Conservation (phyloP, 64 coral and sea anemone genomes). For the Hydrozoanthus tunicans region DNA sequence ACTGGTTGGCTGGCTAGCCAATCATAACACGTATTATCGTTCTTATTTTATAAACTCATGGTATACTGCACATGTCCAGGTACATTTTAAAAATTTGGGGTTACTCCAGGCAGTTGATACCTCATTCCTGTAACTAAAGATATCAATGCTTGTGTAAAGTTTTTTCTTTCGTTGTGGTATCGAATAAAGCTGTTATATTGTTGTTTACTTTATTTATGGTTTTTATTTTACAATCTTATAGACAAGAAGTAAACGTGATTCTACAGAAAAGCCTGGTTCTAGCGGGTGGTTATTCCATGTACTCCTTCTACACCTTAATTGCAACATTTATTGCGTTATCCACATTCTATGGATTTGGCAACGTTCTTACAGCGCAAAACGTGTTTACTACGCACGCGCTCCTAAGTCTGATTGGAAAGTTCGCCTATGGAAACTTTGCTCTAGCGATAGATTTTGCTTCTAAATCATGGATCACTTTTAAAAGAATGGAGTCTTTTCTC, state of each 20-base stretch:
- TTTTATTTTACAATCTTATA: neutral
- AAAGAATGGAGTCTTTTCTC: constrained; percentile 44
- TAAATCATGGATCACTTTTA: constrained; percentile 53
- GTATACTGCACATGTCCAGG: no score
- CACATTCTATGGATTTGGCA: constrained; percentile 10
- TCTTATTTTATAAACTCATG: no score
- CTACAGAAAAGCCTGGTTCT: constrained; percentile 40
- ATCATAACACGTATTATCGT: no score
- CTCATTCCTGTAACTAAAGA: no score
- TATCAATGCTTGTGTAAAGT: no score
- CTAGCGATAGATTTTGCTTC: constrained; percentile 40
- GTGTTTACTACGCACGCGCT: constrained; percentile 46
- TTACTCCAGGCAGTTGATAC: no score
- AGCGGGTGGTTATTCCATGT: constrained; percentile 38
- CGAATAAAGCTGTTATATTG: no score
- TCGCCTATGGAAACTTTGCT: constrained; percentile 48
- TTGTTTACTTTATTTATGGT: neutral
- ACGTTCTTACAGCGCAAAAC: constrained; percentile 32
- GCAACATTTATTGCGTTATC: constrained; percentile 35
- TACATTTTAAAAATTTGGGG: no score
- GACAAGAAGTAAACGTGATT: constrained; percentile 47
- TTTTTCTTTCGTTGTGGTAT: no score
- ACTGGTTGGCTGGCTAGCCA: no score
- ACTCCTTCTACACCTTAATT: constrained; percentile 20
- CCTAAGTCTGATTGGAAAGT: constrained; percentile 34